A percentile compares a stretch with the other conserved stretches of the same genome.
Conservation (phyloP, 2,113 vertebrate genomes). For the Tenebrosternarchus preto region DNA sequence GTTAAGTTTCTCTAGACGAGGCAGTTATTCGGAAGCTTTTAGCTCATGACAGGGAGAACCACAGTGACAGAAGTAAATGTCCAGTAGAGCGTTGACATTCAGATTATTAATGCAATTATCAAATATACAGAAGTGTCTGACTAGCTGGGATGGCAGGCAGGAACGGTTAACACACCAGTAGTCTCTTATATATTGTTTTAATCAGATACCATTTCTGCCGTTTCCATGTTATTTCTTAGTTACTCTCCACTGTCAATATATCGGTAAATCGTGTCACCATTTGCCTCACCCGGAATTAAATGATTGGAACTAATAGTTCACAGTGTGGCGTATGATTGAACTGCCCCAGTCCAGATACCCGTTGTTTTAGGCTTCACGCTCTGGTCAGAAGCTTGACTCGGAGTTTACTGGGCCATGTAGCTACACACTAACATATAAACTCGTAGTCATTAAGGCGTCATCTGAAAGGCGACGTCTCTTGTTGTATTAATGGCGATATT, state of each 20-base stretch:
- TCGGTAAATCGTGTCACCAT: not conserved
- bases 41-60: not conserved
- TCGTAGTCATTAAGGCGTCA: not conserved
- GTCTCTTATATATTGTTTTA: not conserved
- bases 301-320: not conserved
- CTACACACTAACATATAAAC: not conserved
- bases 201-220: not conserved
- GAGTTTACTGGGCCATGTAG: not conserved
- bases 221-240: not conserved
- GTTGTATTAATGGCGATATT: not conserved
- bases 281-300: not conserved
- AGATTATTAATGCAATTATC: no score
- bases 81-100: no score
- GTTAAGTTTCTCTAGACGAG: not conserved
- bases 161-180: not conserved
- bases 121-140: no score
- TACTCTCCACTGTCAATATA: not conserved
- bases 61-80: not conserved
- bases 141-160: not conserved
- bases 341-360: not conserved
- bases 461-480: not conserved
- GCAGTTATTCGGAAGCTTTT: not conserved
- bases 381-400: not conserved
- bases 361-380: not conserved
- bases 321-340: no score